Base-by-base conservation (phyloP, 2,888 invertebrate species). In the Drosophila fulvimacula region DNA sequence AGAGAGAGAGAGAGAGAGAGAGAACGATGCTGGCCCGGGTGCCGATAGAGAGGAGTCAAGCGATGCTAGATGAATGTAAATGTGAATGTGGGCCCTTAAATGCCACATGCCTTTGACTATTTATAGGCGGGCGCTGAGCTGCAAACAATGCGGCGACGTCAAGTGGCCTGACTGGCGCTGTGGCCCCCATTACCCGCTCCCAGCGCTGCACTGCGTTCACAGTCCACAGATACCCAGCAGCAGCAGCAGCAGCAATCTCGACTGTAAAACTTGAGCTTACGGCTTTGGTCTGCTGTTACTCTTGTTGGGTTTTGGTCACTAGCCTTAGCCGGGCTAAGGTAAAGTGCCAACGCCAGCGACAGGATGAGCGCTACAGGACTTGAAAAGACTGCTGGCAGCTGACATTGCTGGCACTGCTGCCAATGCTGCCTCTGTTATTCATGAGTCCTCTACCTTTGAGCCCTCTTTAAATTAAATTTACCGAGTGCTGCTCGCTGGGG, bases 101-200 rank as follows among this genome's bases (percentile, higher is more conserved):
- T 75, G 58, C 63, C 75, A 69, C 76, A 70, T 82, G 81, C 81
- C 73, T 71, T 76, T 77, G 81, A 85, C 81, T 81, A 81, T 85
- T 85, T 85, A 85, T 85, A 81, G 86, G 86, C 86, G 80, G 73
- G 56, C 73, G 69, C 85, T 82, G 85, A 73, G 85, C 73, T 85
- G 81, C 80, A 79, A 81, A 81, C 81, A 81, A 81, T 81, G 85
- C 76, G 68, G 60, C 69, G 64, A 73, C 85, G 82, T 81, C 85
- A 85, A 81, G 81, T 81, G 76, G 72, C 71, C 76, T 38, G 69
- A 44, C 55, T 55, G 53, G 63, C 57, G 44, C 52, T 46, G 19
- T 34, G 10, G 17, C 10, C n/a, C n/a, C 19, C 34, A 21, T 9
- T n/a, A n/a, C 46, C 11, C 19, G 4, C 27, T 27, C 4, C 27